Percentiles rank a stretch among this genome's conserved stretches.
Evolutionary conservation across 1,140 invertebrate species (phyloP).

Genomic region (Halesus radiatus): DNA sequence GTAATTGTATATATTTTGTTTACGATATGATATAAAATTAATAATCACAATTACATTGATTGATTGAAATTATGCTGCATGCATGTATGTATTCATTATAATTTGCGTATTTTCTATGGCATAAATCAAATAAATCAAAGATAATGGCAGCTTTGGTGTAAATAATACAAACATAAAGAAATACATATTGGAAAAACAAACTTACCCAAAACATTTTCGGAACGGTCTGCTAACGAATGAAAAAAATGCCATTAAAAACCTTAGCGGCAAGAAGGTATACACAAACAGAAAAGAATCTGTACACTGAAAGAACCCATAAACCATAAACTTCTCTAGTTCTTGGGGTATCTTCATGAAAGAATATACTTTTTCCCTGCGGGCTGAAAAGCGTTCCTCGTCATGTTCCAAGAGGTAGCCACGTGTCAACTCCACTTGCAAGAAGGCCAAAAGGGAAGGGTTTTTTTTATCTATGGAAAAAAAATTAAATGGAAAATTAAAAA

Average conservation of each 20-base stretch:
- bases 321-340: slow-evolving; percentile 94
- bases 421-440: slow-evolving; percentile 90
- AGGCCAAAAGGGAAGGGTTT: slow-evolving; percentile 76
- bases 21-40: no score
- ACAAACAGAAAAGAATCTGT: slow-evolving; percentile 98
- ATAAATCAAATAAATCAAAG: no score
- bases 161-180: no score
- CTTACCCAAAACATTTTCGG: slow-evolving; percentile 80
- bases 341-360: slow-evolving; percentile 96
- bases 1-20: slow-evolving; percentile 7
- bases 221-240: slow-evolving; percentile 81
- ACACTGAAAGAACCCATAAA: slow-evolving; percentile 97
- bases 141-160: no score
- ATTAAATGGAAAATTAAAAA: not conserved
- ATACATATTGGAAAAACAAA: not conserved
- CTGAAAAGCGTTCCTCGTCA: slow-evolving; percentile 94
- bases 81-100: no score
- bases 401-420: slow-evolving; percentile 92
- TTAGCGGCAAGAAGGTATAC: slow-evolving; percentile 96
- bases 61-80: no score
- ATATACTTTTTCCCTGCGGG: slow-evolving; percentile 95
- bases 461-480: slow-evolving; percentile 60
- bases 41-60: no score
- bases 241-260: slow-evolving; percentile 90
- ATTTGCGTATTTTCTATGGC: no score